Evolutionary conservation across 2,888 invertebrate species (phyloP).

Genomic region (Drosophila mercatorum): DNA sequence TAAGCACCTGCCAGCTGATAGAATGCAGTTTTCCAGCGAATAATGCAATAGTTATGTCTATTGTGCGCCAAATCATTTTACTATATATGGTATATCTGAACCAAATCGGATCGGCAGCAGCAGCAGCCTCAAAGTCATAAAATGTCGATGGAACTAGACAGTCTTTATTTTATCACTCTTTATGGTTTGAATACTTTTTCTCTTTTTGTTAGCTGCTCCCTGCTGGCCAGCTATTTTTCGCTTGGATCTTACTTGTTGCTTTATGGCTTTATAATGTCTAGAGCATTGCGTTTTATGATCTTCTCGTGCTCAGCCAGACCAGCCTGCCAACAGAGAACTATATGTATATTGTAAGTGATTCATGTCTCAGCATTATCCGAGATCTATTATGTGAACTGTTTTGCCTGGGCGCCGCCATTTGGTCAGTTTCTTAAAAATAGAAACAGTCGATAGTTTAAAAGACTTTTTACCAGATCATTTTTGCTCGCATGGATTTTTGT

Average conservation of each 20-base stretch:
- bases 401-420: slow-evolving; percentile 31
- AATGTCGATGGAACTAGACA: slow-evolving; percentile 45
- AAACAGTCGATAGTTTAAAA: neutral
- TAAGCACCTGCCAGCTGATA: slow-evolving; percentile 65
- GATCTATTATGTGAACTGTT: slow-evolving; percentile 24
- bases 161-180: slow-evolving; percentile 54
- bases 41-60: slow-evolving; percentile 25
- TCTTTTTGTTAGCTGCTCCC: slow-evolving; percentile 4
- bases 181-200: slow-evolving; percentile 9
- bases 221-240: slow-evolving; percentile 53
- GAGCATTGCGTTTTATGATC: slow-evolving; percentile 74
- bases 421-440: slow-evolving; percentile 6
- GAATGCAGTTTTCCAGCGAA: slow-evolving; percentile 54
- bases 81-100: slow-evolving; percentile 8
- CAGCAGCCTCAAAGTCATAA: slow-evolving; percentile 36
- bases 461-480: neutral
- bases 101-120: neutral
- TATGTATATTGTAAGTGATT: slow-evolving; percentile 54
- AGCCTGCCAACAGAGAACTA: slow-evolving; percentile 50
- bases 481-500: neutral
- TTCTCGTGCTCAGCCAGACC: slow-evolving; percentile 32
- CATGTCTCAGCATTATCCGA: slow-evolving; percentile 25
- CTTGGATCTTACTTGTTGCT: slow-evolving; percentile 69
- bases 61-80: slow-evolving; percentile 8
- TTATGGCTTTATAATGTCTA: slow-evolving; percentile 79